Percentiles rank a stretch among this genome's conserved stretches.
Conservation (phyloP, 2,888 invertebrate species). For the Ichneumoninae sp. region DNA sequence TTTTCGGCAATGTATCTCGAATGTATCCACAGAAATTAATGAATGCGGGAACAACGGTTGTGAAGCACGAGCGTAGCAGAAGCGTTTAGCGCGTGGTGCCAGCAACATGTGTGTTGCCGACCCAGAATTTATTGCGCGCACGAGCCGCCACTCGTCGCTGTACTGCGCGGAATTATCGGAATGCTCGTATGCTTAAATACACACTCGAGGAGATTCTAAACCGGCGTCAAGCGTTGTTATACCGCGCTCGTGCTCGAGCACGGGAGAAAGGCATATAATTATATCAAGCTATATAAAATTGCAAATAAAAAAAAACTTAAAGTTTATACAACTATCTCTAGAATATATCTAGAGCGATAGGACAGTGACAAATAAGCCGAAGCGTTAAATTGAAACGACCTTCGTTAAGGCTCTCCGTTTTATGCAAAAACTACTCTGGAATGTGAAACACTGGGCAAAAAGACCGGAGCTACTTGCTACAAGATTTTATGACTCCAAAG, state of each 20-base stretch:
- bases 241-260: neutral
- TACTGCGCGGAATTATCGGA: slow-evolving; percentile 12
- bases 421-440: neutral
- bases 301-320: neutral
- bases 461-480: neutral
- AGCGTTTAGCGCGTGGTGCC: neutral
- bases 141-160: slow-evolving; percentile 5
- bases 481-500: slow-evolving; percentile 12
- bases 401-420: neutral
- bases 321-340: neutral
- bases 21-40: neutral
- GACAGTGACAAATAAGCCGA: neutral
- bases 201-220: slow-evolving; percentile 4
- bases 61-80: neutral
- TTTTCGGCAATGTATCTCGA: neutral
- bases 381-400: neutral
- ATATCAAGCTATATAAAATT: neutral
- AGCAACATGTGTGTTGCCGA: slow-evolving; percentile 33
- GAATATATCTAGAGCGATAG: neutral
- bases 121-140: slow-evolving; percentile 33
- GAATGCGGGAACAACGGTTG: neutral
- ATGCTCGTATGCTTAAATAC: neutral
- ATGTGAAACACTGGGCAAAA: slow-evolving; percentile 15
- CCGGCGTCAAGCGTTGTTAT: neutral
- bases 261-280: slow-evolving; percentile 23